Base-by-base conservation (phyloP, 2,888 invertebrate genomes). In the Leptothorax acervorum region DNA sequence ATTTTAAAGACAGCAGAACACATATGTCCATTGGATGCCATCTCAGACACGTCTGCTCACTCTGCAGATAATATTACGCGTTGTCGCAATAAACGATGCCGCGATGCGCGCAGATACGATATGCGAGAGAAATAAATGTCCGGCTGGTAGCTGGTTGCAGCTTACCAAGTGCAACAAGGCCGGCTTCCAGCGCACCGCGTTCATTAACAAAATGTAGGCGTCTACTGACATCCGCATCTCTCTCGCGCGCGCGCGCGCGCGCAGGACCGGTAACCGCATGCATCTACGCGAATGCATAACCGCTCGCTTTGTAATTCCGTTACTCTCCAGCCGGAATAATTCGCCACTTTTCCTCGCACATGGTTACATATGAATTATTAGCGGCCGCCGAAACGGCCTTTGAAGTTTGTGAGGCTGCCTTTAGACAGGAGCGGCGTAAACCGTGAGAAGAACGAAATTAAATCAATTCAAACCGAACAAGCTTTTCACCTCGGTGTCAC, bases 341-440 rank as follows among this genome's bases (percentile, higher is more conserved):
- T 83, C 71, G 76, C 75, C 86, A 83, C 79, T 87, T 87, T 87
- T 85, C 86, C 75, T 76, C 12, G 63, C 82, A 60, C 71, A 55
- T 68, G 53, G 45, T 55, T 39, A 62, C 60, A 42, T 51, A 81
- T 87, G 73, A 87, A 87, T 87, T 87, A 87, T 86, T 83, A 82
- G 81, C 45, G 66, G 62, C 31, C 48, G 53, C 81, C 83, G 83
- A 86, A 87, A 87, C 63, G 83, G 83, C 81, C 85, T 83, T 86
- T 85, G 83, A 57, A 84, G 87, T 63, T 82, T 60, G 57, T 42
- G 66, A 79, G 75, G 9, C 23, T 45, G 75, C 83, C 73, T 62
- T 75, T 48, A 66, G 75, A 63, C 57, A 15, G n/a, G 11, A 8
- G 15, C 76, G 45, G 39, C 76, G 23, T 53, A 18, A 62, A 62